phyloP scores from a whole-genome alignment of 1,140 invertebrate species.

The Gonatopus flavifemur region DNA sequence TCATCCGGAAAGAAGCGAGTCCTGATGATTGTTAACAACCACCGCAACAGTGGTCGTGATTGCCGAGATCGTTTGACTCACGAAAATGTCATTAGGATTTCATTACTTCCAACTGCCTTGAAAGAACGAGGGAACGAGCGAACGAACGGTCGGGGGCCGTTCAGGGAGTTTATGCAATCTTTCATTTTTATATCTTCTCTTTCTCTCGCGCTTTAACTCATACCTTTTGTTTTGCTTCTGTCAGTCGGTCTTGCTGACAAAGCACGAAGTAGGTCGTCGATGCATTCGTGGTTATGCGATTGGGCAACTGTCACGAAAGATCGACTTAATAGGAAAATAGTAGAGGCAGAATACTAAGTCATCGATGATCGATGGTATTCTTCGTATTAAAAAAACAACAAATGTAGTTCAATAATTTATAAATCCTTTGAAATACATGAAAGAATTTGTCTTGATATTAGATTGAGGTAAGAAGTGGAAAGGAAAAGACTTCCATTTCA shows the following conservation, averaged over 20 bases:
- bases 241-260: slow-evolving; percentile 13
- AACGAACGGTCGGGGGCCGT: too few relatives aligned
- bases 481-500: too few relatives aligned
- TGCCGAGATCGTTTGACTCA: slow-evolving; percentile 43
- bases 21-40: slow-evolving; percentile 36
- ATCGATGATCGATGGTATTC: too few relatives aligned
- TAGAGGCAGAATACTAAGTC: too few relatives aligned
- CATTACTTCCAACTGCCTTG: slow-evolving; percentile 39
- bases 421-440: too few relatives aligned
- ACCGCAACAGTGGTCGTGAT: slow-evolving; percentile 27
- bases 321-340: too few relatives aligned
- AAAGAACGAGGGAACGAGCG: too few relatives aligned
- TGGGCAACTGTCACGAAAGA: slow-evolving; percentile 29
- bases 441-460: too few relatives aligned
- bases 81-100: slow-evolving; percentile 54
- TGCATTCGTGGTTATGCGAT: slow-evolving; percentile 22
- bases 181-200: slow-evolving; percentile 17
- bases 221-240: neutral
- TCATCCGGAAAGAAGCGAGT: slow-evolving; percentile 41
- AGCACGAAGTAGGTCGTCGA: slow-evolving; percentile 32
- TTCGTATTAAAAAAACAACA: too few relatives aligned
- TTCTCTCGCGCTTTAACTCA: slow-evolving; percentile 4
- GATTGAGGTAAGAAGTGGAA: too few relatives aligned
- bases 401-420: too few relatives aligned
- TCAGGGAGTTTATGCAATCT: slow-evolving; percentile 36